Base-by-base conservation (phyloP, 37 sponge, comb jelly and placozoan genomes). In the Chondrosia reniformis region DNA sequence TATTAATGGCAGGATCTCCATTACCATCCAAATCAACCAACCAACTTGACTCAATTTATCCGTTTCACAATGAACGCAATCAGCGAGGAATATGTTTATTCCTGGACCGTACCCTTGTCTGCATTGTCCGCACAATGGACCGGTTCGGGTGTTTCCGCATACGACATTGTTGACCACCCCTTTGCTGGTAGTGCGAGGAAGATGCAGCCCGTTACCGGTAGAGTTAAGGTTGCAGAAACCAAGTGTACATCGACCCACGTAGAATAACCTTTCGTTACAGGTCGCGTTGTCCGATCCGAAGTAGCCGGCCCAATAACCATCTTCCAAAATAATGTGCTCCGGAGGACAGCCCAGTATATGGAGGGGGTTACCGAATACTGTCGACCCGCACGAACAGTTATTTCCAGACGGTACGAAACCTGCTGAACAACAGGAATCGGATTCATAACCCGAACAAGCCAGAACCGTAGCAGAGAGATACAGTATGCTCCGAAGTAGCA, bases 11-110 rank as follows among this genome's bases (percentile, higher is more conserved):
- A 69, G 37, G 24, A 39, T n/a, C 41, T 69, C 72, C 43, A 69
- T 21, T 8, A 69, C 15, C 3, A 69, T 36, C 72, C 72, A 69
- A 39, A 69, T 41, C 15, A 69, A 44, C 72, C 72, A 69, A 25
- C 72, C 72, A 33, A 41, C 31, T 24, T 69, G 72, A 69, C 72
- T 69, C 72, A 69, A 44, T 40, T 41, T 41, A 25, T 69, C 72
- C 44, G 32, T 69, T 6, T 36, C 36, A 69, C 72, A 69, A 44
- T 69, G 37, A 41, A 69, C 72, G 42, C 72, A 69, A 69, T 8
- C 44, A 2, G 72, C 42, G 1, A 69, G 42, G 72, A 69, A 69
- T 21, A 69, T 41, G 42, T 69, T 69, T 21, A 69, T 44, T 13
- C 72, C 72, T 21, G 72, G 72, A 19, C 72, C 72, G 22, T 10